Percentiles rank a stretch among this genome's conserved stretches.
phyloP scores from a whole-genome alignment of 2,113 vertebrate species.

The Tragelaphus buxtoni region DNA sequence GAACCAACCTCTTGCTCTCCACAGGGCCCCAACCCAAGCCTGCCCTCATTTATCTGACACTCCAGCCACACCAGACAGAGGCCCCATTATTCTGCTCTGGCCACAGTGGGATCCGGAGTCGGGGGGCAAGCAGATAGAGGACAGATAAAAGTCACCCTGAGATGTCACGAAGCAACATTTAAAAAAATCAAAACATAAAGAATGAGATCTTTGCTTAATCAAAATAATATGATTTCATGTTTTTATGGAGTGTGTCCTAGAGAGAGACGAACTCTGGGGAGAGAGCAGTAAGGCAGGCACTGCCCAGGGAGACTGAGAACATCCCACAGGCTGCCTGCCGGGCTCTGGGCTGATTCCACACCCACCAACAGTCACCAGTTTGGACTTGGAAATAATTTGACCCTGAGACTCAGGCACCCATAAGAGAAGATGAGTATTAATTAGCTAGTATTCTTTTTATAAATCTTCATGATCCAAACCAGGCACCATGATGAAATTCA shows the following conservation, averaged over 20 bases:
- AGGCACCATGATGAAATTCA: not conserved
- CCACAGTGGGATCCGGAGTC: not conserved
- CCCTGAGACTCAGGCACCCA: not conserved
- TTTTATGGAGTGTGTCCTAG: not conserved
- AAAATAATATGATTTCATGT: not conserved
- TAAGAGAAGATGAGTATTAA: not conserved
- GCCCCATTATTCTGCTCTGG: not conserved
- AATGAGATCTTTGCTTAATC: not conserved
- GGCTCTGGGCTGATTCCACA: not conserved
- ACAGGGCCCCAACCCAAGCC: not conserved
- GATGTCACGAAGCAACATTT: not conserved
- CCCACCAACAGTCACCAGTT: too few relatives aligned
- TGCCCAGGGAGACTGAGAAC: fast-evolving
- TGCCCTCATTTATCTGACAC: not conserved
- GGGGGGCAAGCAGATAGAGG: not conserved
- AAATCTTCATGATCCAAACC: not conserved
- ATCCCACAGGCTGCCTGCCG: not conserved
- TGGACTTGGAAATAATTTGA: not conserved
- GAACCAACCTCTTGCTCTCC: not conserved
- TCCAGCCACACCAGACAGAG: fast-evolving
- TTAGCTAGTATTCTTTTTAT: not conserved
- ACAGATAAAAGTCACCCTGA: not conserved
- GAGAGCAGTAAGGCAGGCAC: not conserved
- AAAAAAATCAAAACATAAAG: not conserved
- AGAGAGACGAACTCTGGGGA: not conserved